Evolutionary conservation across 2,888 invertebrate species (phyloP).

Genomic region (Macrophya alboannulata): DNA sequence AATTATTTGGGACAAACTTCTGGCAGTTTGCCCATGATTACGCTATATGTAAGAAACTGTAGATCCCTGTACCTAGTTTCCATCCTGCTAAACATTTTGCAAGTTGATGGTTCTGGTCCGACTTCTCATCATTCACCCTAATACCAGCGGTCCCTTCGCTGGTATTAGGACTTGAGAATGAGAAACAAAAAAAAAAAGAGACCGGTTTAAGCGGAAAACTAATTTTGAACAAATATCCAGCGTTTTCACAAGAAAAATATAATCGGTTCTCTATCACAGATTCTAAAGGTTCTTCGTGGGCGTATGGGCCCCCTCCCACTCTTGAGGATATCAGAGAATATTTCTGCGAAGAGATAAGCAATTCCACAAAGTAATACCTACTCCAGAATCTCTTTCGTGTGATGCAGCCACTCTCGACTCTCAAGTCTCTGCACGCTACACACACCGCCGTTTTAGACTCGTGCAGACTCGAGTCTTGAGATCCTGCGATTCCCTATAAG

Average conservation of each 20-base stretch:
- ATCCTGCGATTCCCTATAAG: not conserved
- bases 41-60: no score
- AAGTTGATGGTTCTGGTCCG: not conserved
- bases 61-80: not conserved
- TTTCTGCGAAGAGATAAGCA: constrained; percentile 29
- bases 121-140: not conserved
- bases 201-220: not conserved
- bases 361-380: constrained; percentile 31
- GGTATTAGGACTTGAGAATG: no score
- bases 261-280: not conserved
- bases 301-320: not conserved
- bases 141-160: not conserved
- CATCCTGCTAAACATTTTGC: not conserved
- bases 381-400: constrained; percentile 36
- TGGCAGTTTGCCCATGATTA: not conserved
- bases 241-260: not conserved
- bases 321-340: constrained; percentile 19
- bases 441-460: not conserved
- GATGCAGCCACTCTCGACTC: constrained; percentile 15
- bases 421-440: not conserved
- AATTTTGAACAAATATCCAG: not conserved
- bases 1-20: not conserved
- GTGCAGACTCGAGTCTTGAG: not conserved
- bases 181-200: not conserved
- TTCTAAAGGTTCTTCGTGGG: not conserved